Base-by-base conservation (phyloP, 2,888 invertebrate genomes). In the Eudasyphora cyanicolor region DNA sequence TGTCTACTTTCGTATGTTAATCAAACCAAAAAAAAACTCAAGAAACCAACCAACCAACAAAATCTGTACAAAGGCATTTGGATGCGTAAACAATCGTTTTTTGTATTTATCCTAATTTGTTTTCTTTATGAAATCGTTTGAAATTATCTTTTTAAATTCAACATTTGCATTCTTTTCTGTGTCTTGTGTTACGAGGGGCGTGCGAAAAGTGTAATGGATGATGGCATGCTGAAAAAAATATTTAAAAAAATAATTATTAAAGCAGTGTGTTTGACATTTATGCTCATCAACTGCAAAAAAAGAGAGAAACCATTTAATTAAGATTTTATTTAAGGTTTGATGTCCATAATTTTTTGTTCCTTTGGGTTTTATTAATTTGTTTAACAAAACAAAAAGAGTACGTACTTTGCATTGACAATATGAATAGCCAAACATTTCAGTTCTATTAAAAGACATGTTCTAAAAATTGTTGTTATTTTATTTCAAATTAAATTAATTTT, bases 181-280 rank as follows among this genome's bases (percentile, higher is more conserved):
- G 78, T 76, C 81, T 78, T 84, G 80, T 84, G 78, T 81, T 78
- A 84, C 81, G 84, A 84, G 84, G 84, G 84, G 84, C 84, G 81
- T 81, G 81, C 49, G 75, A 42, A 42, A 67, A 67, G 67, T 67
- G 42, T 64, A 21, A 12, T 80, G 75, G 74, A 83, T 80, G 78
- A 54, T 84, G 81, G 84, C 84, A 84, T 84, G 84, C 74, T 84
- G 73, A 76, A 51, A 42, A 42, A 67, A 67, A 42, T 14, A n/a
- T n/a, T n/a, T n/a, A 64, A 62, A 62, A 64, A 27, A 67, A 42
- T 42, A 6, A 64, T 21, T 21, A 54, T 8, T 7, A 62, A 64
- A 82, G 60, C 71, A 76, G 67, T 84, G 75, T 81, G 78, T 84
- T 24, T 42, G 24, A 42, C 21, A 38, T 42, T 57, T 21, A 21